Evolutionary conservation across 35 echinoderm and acorn worm species (phyloP), one percentile per base, ranked within the genome.

Genomic region (Anneissia japonica): DNA sequence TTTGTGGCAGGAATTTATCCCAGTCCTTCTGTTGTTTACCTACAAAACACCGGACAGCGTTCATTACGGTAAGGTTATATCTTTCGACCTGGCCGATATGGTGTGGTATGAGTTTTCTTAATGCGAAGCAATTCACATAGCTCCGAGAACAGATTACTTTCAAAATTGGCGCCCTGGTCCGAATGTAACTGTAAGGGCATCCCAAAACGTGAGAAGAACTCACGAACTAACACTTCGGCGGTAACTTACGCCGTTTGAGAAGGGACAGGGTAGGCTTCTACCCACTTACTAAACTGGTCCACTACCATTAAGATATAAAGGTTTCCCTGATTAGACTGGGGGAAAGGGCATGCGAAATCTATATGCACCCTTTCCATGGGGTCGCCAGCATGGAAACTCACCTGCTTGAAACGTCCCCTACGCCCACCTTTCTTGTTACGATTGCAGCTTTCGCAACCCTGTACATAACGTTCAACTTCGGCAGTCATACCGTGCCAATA

Each of bases 111-210:
- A 0, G 45, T 40, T 39, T 91, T 87, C 35, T 46, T 4, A 26
- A 91, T 87, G 0, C 40, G 19, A 0, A 91, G 28, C 4, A 87
- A 16, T 35, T 80, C 35, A 41, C 89, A 87, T 13, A 91, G 32
- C 23, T 38, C 30, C 0, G 5, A 30, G 32, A 89, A 85, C 29
- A 84, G 17, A 9, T 75, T 77, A 36, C 89, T 91, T 31, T 86
- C 83, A 36, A 90, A 90, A 76, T 90, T 90, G 34, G 38, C 19
- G 74, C 89, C 89, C 75, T 86, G 89, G 32, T 90, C 89, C 0
- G 89, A 74, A 34, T 64, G 39, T 12, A 88, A 43, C 41, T 88
- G 76, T 21, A 87, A 31, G 0, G 89, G 89, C 32, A 38, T 74
- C 13, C 89, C 89, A 87, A 90, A 90, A 12, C 89, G 51, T 1